Evolutionary conservation across 1,140 invertebrate species (phyloP).

Genomic region (Gryon sp.): DNA sequence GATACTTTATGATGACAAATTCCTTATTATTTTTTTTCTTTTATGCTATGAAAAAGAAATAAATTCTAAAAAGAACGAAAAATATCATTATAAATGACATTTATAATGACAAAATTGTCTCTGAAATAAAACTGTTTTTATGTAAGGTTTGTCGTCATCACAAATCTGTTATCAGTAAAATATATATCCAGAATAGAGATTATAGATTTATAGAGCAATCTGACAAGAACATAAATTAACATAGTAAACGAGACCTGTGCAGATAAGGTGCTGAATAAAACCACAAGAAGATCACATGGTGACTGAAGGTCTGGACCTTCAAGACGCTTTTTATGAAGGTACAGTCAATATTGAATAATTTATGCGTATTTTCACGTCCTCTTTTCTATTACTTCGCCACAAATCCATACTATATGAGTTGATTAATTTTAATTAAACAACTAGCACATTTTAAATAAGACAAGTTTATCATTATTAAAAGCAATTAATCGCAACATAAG

Average conservation of each 20-base stretch:
- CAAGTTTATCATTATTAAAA: no score
- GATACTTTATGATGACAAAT: neutral
- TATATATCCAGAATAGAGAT: neutral
- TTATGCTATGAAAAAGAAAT: no score
- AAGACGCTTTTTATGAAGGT: conserved; percentile 43
- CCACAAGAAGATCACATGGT: conserved; percentile 51
- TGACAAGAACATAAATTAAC: conserved; percentile 16
- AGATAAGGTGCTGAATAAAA: conserved; percentile 70
- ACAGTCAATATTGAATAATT: conserved; percentile 66
- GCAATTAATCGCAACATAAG: no score
- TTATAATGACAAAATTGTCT: no score
- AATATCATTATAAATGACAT: no score
- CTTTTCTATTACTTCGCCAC: conserved; percentile 32
- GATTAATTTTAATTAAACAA: neutral
- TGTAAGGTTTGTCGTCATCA: neutral
- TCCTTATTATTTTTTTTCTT: neutral
- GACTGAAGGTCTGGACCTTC: conserved; percentile 39
- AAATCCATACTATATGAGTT: conserved; percentile 12
- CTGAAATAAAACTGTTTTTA: no score
- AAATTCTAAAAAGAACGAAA: no score
- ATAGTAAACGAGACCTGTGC: conserved; percentile 66
- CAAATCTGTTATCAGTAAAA: neutral
- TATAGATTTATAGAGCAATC: conserved; percentile 17
- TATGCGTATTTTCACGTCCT: conserved; percentile 52
- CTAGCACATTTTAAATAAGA: conserved; percentile 14